Evolutionary conservation across 2,888 invertebrate species (phyloP).

Genomic region (Cancer borealis): DNA sequence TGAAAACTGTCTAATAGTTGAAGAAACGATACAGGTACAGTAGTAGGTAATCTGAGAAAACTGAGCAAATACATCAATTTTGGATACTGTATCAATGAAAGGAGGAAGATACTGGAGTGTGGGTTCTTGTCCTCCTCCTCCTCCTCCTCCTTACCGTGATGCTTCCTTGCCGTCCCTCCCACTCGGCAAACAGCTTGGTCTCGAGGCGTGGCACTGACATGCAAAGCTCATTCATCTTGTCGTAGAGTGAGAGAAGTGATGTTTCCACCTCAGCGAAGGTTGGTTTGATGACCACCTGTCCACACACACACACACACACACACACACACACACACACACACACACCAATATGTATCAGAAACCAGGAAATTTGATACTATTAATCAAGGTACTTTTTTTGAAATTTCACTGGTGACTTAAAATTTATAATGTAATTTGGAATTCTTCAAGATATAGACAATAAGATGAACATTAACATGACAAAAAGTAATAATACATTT

Average conservation of each 20-base stretch:
- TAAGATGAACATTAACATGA: too few species aligned
- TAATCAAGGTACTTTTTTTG: too few species aligned
- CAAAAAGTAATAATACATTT: too few species aligned
- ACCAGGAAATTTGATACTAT: neutral
- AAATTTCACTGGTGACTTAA: too few species aligned
- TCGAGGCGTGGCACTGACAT: conserved; percentile 89
- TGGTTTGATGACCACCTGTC: conserved; percentile 80
- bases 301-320: neutral
- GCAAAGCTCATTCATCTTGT: conserved; percentile 88
- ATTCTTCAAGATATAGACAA: too few species aligned
- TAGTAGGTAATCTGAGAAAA: too few species aligned
- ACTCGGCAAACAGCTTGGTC: conserved; percentile 87
- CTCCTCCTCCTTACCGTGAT: conserved; percentile 58
- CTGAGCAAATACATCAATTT: neutral
- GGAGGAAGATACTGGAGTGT: neutral
- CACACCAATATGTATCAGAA: neutral
- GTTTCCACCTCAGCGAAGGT: conserved; percentile 87
- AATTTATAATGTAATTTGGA: too few species aligned
- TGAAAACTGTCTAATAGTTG: neutral
- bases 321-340: neutral
- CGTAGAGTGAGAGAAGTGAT: conserved; percentile 86
- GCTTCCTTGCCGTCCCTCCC: conserved; percentile 79
- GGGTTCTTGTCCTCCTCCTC: neutral
- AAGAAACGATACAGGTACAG: too few species aligned
- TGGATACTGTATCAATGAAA: neutral